Evolutionary conservation across 2,888 invertebrate species (phyloP).

Genomic region (Acanthacorydalis orientalis): DNA sequence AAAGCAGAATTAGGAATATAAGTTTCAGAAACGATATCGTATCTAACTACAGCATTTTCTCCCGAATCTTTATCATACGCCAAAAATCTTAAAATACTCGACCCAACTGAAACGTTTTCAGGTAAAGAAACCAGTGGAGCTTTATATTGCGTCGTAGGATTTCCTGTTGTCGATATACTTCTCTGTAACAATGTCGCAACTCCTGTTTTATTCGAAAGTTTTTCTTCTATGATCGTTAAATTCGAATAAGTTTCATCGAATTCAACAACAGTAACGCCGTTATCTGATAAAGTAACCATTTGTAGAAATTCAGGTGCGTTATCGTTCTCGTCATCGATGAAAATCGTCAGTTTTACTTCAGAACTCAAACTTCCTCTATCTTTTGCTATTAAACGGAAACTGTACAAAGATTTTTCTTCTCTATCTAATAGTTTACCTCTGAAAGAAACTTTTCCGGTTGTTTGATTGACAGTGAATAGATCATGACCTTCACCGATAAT

Average conservation of each 20-base stretch:
- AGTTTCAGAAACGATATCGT: conserved; percentile 50
- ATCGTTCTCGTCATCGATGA: conserved; percentile 65
- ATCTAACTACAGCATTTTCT: conserved; percentile 51
- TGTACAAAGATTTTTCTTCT: conserved; percentile 50
- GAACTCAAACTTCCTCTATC: conserved; percentile 62
- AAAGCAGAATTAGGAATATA: conserved; percentile 37
- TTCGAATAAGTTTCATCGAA: conserved; percentile 35
- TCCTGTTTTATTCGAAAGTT: neutral
- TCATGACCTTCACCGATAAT: conserved; percentile 62
- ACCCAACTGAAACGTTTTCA: conserved; percentile 55
- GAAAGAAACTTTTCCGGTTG: conserved; percentile 41
- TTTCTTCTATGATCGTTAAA: conserved; percentile 30
- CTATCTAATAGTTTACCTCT: conserved; percentile 45
- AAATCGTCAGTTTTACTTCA: conserved; percentile 52
- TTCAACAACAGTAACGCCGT: conserved; percentile 47
- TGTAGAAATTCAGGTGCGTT: conserved; percentile 56
- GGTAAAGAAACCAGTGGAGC: conserved; percentile 51
- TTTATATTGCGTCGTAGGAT: conserved; percentile 11
- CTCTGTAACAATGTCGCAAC: conserved; percentile 5
- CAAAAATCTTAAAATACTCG: conserved; percentile 46
- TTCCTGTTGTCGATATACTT: neutral
- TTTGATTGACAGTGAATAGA: conserved; percentile 49
- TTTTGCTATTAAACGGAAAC: conserved; percentile 53
- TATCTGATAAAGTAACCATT: conserved; percentile 50
- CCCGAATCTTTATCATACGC: conserved; percentile 60